Evolutionary conservation across 1,140 invertebrate genomes (phyloP).

Genomic region (Conopomorpha cramerella): DNA sequence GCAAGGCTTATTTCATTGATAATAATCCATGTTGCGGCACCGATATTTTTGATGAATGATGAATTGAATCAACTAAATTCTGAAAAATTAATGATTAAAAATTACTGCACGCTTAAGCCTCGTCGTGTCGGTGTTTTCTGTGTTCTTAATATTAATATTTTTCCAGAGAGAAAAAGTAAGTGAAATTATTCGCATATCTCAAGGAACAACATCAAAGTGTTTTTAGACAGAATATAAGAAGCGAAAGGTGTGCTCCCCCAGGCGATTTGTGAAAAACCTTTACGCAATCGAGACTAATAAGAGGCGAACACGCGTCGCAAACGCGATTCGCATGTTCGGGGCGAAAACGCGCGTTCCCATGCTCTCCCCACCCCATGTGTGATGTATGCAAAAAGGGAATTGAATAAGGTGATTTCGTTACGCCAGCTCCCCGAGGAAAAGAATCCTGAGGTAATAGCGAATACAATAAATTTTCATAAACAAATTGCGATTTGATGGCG

Average conservation of each 20-base stretch:
- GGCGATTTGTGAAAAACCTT: conserved; percentile 31
- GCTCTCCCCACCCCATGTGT: conserved; percentile 30
- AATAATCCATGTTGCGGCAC: no score
- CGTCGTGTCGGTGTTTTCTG: background rate
- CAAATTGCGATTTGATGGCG: conserved; percentile 59
- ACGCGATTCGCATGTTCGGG: conserved; percentile 55
- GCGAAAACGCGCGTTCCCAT: conserved; percentile 41
- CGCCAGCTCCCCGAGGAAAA: conserved; percentile 53
- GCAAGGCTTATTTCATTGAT: no score
- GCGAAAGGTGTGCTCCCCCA: conserved; percentile 11
- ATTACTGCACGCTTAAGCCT: background rate
- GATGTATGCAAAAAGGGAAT: conserved; percentile 60
- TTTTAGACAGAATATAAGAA: conserved; percentile 9
- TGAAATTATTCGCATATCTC: no score
- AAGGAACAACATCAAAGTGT: no score
- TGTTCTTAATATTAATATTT: background rate
- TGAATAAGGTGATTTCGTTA: conserved; percentile 59
- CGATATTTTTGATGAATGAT: no score
- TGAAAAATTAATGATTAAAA: background rate
- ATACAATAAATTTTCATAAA: conserved; percentile 63
- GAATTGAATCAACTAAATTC: no score
- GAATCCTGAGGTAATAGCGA: conserved; percentile 54
- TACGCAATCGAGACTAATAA: conserved; percentile 51
- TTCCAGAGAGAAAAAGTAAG: background rate
- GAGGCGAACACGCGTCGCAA: conserved; percentile 43